phyloP scores from a whole-genome alignment of 2,888 invertebrate genomes.

The Anthrax anthrax region DNA sequence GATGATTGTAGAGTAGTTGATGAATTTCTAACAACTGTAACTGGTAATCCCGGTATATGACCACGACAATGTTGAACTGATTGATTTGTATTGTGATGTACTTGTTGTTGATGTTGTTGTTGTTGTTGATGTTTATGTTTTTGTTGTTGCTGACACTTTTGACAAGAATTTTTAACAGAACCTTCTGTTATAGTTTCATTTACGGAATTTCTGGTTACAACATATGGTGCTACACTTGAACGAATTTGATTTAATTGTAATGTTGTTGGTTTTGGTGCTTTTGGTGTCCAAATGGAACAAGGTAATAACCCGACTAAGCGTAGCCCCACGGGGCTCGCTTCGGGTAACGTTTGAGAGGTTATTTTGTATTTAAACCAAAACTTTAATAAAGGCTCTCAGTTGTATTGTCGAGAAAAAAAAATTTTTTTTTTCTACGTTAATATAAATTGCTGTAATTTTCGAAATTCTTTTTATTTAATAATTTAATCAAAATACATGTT shows the following conservation, averaged over 20 bases:
- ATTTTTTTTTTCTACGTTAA: too few relatives aligned
- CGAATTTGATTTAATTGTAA: conserved; percentile 15
- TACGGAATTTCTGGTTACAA: conserved; percentile 4
- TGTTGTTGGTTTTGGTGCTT: conserved; percentile 22
- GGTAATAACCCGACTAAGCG: conserved; percentile 29
- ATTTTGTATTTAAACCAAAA: conserved; percentile 18
- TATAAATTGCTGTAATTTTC: too few relatives aligned
- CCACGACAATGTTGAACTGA: background rate
- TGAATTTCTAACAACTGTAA: background rate
- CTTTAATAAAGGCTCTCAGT: conserved; percentile 1
- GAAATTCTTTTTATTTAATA: too few relatives aligned
- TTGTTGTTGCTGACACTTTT: conserved; percentile 8
- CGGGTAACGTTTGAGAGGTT: conserved; percentile 20
- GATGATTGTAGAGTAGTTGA: conserved; percentile 10
- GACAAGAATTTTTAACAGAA: conserved; percentile 6
- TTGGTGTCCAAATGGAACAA: conserved; percentile 25
- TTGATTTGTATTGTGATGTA: background rate
- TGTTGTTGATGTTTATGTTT: background rate
- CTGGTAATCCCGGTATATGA: background rate
- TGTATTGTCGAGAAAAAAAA: conserved; percentile 1
- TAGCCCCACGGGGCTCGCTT: conserved; percentile 27
- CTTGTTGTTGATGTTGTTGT: background rate
- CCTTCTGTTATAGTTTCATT: conserved; percentile 1
- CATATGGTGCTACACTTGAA: conserved; percentile 22
- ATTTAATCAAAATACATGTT: too few relatives aligned